Conservation (phyloP, 2,113 vertebrate species). For the Crotalus horridus region DNA sequence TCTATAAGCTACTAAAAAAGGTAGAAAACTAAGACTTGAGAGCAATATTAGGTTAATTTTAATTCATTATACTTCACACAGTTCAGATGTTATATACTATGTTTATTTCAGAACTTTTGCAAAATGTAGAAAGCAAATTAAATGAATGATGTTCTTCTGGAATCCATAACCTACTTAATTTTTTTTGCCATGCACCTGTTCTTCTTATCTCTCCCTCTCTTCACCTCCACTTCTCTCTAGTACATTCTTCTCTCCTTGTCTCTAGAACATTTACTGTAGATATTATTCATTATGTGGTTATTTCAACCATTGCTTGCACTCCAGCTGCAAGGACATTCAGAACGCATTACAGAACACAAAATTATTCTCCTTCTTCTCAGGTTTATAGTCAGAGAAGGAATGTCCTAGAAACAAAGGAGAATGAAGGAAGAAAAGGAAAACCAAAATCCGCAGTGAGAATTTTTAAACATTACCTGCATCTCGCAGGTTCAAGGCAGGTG, state of each 20-base stretch:
- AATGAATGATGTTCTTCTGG: background rate
- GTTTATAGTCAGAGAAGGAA: background rate
- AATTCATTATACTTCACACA: background rate
- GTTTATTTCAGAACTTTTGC: background rate
- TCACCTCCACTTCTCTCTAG: background rate
- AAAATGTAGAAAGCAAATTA: background rate
- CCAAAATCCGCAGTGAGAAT: background rate
- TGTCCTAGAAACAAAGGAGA: background rate
- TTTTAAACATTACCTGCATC: background rate
- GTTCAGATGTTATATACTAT: background rate
- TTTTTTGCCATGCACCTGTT: background rate
- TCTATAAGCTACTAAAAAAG: background rate
- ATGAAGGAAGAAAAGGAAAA: background rate
- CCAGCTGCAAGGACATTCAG: background rate
- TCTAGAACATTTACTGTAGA: background rate
- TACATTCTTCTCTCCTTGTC: background rate
- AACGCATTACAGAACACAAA: background rate
- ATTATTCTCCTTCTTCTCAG: background rate
- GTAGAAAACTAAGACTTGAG: background rate
- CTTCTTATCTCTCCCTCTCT: background rate
- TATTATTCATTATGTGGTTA: background rate
- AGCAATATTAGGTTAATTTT: background rate
- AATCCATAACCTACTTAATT: background rate
- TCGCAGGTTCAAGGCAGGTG: background rate
- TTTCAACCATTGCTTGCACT: background rate